Percentiles rank a stretch among this genome's conserved stretches.
phyloP scores from a whole-genome alignment of 1,140 invertebrate genomes.

The Papilio polytes region DNA sequence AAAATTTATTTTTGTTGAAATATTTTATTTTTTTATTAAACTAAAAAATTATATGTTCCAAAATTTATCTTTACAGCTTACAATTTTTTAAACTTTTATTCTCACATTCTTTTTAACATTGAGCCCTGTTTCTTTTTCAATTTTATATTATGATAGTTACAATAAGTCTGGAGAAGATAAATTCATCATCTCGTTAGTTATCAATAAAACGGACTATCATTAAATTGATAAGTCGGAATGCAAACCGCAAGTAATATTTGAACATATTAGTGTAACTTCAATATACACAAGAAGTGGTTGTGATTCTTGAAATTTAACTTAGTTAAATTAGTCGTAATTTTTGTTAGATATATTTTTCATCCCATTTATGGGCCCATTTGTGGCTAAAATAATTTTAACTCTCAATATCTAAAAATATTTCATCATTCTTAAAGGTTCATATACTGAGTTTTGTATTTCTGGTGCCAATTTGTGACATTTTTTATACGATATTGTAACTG shows the following conservation, averaged over 20 bases:
- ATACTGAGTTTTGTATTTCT: background rate
- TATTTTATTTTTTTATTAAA: background rate
- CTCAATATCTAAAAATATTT: background rate
- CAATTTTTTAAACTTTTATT: no score
- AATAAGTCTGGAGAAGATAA: no score
- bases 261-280: background rate
- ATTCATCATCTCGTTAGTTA: background rate
- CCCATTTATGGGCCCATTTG: background rate
- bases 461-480: background rate
- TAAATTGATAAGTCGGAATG: background rate
- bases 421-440: no score
- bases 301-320: background rate
- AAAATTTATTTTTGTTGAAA: background rate
- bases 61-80: no score
- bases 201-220: background rate
- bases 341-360: background rate
- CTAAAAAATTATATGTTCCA: background rate
- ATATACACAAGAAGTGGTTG: constrained; percentile 1
- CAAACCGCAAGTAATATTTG: constrained; percentile 14
- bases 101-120: no score
- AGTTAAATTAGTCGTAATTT: no score
- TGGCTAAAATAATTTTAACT: background rate
- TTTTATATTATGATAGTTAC: no score
- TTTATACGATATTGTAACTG: background rate
- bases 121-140: no score